phyloP scores from a whole-genome alignment of 2,113 vertebrate genomes.

The mouse (Mus musculus) region DNA sequence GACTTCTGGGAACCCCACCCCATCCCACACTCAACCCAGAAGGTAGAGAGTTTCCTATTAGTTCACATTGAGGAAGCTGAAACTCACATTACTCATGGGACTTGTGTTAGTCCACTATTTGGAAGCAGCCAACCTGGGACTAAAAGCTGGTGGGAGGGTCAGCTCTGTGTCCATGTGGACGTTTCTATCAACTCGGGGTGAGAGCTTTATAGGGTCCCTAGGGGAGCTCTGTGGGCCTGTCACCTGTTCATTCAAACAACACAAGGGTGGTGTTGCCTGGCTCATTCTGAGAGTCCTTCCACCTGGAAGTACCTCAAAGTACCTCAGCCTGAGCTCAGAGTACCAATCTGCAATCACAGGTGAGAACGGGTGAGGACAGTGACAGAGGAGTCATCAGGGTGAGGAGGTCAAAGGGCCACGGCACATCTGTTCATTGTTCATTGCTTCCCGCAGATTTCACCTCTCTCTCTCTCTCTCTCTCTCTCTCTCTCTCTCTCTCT shows the following conservation, averaged over 20 bases:
- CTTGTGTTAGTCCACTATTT: neutral
- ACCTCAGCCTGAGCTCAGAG: neutral
- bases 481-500: neutral
- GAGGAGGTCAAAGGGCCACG: neutral
- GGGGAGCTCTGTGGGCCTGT: neutral
- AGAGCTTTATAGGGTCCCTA: neutral
- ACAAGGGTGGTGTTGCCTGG: neutral
- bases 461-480: neutral
- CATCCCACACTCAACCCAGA: neutral
- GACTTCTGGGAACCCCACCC: neutral
- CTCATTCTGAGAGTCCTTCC: neutral
- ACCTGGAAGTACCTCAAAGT: too few relatives aligned
- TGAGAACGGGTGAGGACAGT: neutral
- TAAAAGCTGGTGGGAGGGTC: neutral
- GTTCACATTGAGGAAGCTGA: neutral
- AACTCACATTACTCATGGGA: neutral
- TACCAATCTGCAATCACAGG: neutral
- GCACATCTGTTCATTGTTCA: neutral
- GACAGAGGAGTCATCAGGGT: neutral
- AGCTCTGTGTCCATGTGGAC: accelerated
- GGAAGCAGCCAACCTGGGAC: neutral
- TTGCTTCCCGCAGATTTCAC: neutral
- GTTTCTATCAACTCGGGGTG: neutral
- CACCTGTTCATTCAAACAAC: conserved; percentile 12
- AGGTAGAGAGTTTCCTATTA: too few relatives aligned